Percentiles rank a stretch among this genome's conserved stretches.
Conservation (phyloP, 2,888 invertebrate genomes). For the Caenorhabditis sp. region DNA sequence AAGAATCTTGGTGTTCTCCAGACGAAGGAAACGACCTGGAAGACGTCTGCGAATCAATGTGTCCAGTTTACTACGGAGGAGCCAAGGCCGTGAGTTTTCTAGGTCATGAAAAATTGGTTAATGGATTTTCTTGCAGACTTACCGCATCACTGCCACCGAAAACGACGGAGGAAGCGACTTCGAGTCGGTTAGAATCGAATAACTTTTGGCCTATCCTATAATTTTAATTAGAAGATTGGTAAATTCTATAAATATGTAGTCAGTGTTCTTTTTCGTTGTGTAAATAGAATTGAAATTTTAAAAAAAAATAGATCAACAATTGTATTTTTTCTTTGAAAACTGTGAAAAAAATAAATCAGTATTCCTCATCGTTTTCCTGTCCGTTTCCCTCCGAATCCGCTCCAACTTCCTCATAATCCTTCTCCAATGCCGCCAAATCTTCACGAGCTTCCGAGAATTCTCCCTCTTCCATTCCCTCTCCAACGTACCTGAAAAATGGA, state of each 20-base stretch:
- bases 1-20: slow-evolving; percentile 69
- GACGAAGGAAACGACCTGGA: slow-evolving; percentile 70
- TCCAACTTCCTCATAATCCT: slow-evolving; percentile 76
- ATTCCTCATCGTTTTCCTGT: slow-evolving; percentile 37
- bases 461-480: slow-evolving; percentile 83
- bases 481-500: slow-evolving; percentile 84
- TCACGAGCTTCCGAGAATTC: slow-evolving; percentile 82
- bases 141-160: slow-evolving; percentile 59
- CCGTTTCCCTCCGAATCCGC: slow-evolving; percentile 33
- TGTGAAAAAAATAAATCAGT: slow-evolving; percentile 8
- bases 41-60: slow-evolving; percentile 74
- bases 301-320: too few relatives aligned
- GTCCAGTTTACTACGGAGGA: slow-evolving; percentile 69
- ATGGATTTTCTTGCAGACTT: slow-evolving; percentile 41
- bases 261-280: too few relatives aligned
- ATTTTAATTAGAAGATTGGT: too few relatives aligned
- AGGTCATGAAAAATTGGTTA: background rate
- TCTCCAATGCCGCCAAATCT: slow-evolving; percentile 77
- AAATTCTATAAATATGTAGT: too few relatives aligned
- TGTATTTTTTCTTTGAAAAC: too few relatives aligned
- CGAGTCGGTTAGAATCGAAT: slow-evolving; percentile 47
- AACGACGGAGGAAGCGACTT: slow-evolving; percentile 52
- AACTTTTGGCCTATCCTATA: background rate
- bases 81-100: slow-evolving; percentile 62
- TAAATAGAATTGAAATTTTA: too few relatives aligned